These are phyloP conservation scores for Crepidodera aurea DNA, from an alignment of 2,888 invertebrate genomes.

Conservation along the genomic window DNA sequence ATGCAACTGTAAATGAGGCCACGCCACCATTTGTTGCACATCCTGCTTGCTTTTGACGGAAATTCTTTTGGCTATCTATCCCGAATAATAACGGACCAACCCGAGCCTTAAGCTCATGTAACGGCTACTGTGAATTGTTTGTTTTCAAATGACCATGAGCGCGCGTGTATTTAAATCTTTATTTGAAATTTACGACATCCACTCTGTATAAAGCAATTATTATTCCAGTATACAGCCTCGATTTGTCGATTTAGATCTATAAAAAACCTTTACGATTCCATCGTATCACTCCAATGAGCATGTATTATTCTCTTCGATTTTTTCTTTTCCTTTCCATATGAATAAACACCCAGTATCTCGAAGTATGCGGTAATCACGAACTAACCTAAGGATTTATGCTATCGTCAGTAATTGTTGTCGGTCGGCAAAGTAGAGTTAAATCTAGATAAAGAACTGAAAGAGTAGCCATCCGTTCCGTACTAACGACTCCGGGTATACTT, in stretches of 20 bases:
- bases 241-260: not conserved
- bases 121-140: too few species aligned
- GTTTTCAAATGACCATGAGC: too few species aligned
- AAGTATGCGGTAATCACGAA: conserved; percentile 22
- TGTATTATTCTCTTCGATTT: conserved; percentile 14
- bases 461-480: conserved; percentile 24
- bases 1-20: too few species aligned
- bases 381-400: conserved; percentile 13
- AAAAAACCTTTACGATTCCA: not conserved
- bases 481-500: conserved; percentile 23
- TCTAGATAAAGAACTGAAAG: conserved; percentile 24
- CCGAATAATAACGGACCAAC: too few species aligned
- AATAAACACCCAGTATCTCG: conserved; percentile 14
- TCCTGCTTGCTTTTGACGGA: too few species aligned
- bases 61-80: too few species aligned
- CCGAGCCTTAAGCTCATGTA: too few species aligned
- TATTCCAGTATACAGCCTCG: too few species aligned
- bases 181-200: too few species aligned
- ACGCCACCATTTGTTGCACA: too few species aligned
- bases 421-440: conserved; percentile 13
- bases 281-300: conserved; percentile 17
- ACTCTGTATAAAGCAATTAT: not conserved
- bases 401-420: conserved; percentile 12
- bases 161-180: too few species aligned
- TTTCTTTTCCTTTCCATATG: conserved; percentile 18